Percentiles rank a stretch among this genome's conserved stretches.
phyloP scores from a whole-genome alignment of 30 jellyfish, hydroid and myxozoan species.

The Aurelia aurita complex sp. Pacific region DNA sequence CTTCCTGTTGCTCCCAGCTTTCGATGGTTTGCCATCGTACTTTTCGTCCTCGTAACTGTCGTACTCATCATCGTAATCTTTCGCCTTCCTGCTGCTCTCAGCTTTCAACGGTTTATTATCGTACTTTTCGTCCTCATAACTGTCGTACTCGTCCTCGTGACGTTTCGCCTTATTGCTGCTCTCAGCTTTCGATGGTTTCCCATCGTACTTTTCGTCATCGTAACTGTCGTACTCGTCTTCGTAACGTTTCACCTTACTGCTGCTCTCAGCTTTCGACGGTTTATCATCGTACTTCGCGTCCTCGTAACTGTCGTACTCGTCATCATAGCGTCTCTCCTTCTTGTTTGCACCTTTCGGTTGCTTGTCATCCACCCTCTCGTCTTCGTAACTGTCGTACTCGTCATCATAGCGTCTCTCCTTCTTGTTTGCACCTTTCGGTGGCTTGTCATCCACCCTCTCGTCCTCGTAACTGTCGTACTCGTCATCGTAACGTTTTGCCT shows the following conservation, averaged over 20 bases:
- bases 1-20: background rate
- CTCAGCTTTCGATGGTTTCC: background rate
- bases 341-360: background rate
- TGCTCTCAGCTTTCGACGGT: background rate
- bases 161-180: background rate
- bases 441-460: slow-evolving; percentile 3
- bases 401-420: slow-evolving; percentile 3
- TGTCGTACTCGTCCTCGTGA: background rate
- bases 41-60: slow-evolving; percentile 5
- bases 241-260: background rate
- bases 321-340: background rate
- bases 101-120: background rate
- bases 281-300: slow-evolving; percentile 7
- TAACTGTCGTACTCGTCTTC: slow-evolving; percentile 1
- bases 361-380: slow-evolving; percentile 11
- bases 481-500: background rate
- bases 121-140: background rate
- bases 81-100: background rate
- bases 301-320: slow-evolving; percentile 13
- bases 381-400: slow-evolving; percentile 9
- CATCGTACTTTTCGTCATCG: slow-evolving; percentile 26
- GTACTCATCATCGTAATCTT: background rate
- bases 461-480: slow-evolving; percentile 29
- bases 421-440: background rate
- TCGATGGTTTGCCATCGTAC: background rate